Conservation (phyloP, 2,797 vertebrate genomes). For the Aldrovandia affinis region DNA sequence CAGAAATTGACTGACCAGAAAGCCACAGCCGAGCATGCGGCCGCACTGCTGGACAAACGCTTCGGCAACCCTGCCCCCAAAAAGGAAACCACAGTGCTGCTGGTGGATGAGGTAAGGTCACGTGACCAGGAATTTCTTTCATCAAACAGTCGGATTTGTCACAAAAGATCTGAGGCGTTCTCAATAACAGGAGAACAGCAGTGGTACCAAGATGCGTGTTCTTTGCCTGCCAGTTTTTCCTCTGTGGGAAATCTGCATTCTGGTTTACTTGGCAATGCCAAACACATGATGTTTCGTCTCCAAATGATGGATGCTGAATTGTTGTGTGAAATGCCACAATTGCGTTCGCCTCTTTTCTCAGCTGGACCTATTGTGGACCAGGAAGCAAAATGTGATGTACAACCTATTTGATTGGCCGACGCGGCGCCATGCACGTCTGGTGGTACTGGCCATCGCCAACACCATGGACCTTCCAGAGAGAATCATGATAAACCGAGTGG, state of each 20-base stretch:
- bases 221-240: no score
- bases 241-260: no score
- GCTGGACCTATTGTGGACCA: conserved; percentile 95
- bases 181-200: background rate
- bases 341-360: conserved; percentile 51
- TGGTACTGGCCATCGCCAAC: conserved; percentile 94
- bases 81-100: conserved; percentile 84
- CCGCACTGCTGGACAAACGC: conserved; percentile 82
- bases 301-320: background rate
- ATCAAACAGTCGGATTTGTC: background rate
- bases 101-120: conserved; percentile 89
- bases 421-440: conserved; percentile 83
- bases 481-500: conserved; percentile 94
- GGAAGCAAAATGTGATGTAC: conserved; percentile 95
- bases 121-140: background rate
- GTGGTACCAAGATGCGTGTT: no score
- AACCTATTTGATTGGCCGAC: conserved; percentile 96
- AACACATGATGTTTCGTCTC: background rate
- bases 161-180: no score
- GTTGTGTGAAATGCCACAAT: background rate
- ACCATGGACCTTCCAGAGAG: conserved; percentile 98
- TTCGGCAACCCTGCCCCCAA: conserved; percentile 79
- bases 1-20: conserved; percentile 91
- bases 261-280: background rate
- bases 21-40: conserved; percentile 87